These are phyloP conservation scores for Drosophila nannoptera DNA, from an alignment of 1,140 invertebrate species.

Conservation along the genomic window DNA sequence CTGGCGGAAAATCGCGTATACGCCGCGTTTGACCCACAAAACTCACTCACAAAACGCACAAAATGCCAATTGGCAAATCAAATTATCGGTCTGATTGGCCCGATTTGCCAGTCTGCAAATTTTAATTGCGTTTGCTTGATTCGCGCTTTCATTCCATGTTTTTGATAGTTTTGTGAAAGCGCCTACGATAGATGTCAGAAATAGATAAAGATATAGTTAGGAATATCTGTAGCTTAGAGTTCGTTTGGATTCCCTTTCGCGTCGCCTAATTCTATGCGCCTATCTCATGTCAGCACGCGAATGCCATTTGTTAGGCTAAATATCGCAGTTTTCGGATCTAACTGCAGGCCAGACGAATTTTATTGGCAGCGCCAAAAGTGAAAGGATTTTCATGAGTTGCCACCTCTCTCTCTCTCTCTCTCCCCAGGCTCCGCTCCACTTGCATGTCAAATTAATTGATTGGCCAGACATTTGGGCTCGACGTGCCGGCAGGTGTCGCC, in stretches of 20 bases:
- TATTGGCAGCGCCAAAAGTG: conserved; percentile 61
- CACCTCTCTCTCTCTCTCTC: neutral
- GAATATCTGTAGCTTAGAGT: neutral
- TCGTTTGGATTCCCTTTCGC: neutral
- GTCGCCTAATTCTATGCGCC: neutral
- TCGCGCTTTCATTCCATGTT: conserved; percentile 18
- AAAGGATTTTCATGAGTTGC: conserved; percentile 55
- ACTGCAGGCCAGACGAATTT: conserved; percentile 59
- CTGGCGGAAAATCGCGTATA: conserved; percentile 58
- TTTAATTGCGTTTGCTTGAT: conserved; percentile 11
- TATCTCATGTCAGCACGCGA: neutral
- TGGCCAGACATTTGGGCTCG: conserved; percentile 32
- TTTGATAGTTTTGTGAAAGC: neutral
- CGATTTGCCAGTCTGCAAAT: conserved; percentile 43
- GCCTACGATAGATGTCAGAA: conserved; percentile 2
- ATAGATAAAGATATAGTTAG: conserved; percentile 7
- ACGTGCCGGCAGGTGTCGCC: conserved; percentile 61
- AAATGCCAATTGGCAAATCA: conserved; percentile 63
- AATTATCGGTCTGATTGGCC: conserved; percentile 55
- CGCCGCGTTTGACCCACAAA: conserved; percentile 57
- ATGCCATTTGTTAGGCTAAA: conserved; percentile 1
- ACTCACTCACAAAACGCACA: conserved; percentile 40
- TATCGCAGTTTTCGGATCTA: conserved; percentile 40
- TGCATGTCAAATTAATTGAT: conserved; percentile 75
- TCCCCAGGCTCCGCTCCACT: conserved; percentile 23